These are phyloP conservation scores for Tuta absoluta DNA, from an alignment of 2,888 invertebrate species.

Conservation along the genomic window DNA sequence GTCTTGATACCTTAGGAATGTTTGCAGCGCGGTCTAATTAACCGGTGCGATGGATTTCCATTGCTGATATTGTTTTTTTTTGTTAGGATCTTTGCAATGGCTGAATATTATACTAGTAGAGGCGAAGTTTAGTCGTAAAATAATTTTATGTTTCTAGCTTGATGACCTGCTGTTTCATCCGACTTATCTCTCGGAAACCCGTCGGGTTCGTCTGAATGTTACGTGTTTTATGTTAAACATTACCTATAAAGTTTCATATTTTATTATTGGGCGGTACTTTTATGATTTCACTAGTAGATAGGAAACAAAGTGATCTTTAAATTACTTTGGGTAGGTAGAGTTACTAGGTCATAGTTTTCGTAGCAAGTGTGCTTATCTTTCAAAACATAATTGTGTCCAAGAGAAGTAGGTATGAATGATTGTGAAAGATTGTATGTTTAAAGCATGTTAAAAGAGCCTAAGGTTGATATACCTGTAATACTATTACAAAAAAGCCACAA, in stretches of 20 bases:
- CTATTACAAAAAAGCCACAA: no score
- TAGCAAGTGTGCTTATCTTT: no score
- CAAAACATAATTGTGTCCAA: no score
- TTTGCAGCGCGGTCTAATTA: constrained; percentile 58
- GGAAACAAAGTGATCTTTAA: not conserved
- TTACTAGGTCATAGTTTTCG: not conserved
- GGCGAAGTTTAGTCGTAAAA: constrained; percentile 17
- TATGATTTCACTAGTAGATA: not conserved
- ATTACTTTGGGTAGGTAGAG: not conserved
- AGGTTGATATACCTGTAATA: no score
- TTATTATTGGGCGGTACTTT: not conserved
- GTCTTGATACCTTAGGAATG: constrained; percentile 56
- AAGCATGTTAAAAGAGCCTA: no score
- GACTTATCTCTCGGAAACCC: constrained; percentile 3
- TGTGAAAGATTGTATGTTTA: no score
- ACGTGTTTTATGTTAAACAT: constrained; percentile 3
- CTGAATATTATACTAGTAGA: not conserved
- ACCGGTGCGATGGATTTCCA: constrained; percentile 38
- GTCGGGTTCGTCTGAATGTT: constrained; percentile 6
- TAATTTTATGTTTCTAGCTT: constrained; percentile 16
- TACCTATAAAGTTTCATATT: not conserved
- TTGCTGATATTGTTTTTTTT: not conserved
- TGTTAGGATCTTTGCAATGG: constrained; percentile 8
- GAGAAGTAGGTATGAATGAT: no score
- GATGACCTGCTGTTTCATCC: constrained; percentile 5